Conservation (phyloP, 2,888 invertebrate genomes). For the Branchellion lobata region DNA sequence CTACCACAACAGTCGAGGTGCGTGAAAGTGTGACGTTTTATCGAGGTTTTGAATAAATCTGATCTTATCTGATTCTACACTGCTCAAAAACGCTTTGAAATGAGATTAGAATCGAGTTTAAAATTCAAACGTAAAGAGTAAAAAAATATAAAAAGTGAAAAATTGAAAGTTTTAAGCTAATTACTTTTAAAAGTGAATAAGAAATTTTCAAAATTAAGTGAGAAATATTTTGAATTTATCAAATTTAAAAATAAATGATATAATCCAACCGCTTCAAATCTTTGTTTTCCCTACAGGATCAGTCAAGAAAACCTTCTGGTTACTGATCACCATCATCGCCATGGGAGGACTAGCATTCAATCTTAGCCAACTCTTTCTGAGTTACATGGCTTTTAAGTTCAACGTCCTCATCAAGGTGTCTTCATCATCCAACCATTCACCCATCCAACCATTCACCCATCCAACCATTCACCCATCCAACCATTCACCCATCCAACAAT, state of each 20-base stretch:
- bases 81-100: no score
- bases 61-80: no score
- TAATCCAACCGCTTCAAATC: no score
- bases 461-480: not conserved
- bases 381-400: not conserved
- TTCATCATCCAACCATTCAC: not conserved
- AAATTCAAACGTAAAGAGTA: not conserved
- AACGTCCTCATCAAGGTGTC: not conserved
- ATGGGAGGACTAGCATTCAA: not conserved
- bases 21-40: no score
- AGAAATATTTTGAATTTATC: no score
- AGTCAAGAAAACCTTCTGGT: not conserved
- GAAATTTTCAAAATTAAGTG: no score
- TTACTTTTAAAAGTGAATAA: no score
- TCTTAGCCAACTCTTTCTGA: not conserved
- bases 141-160: no score
- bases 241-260: no score
- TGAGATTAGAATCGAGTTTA: not conserved
- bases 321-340: not conserved
- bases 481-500: not conserved
- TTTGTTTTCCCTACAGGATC: no score
- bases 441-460: slow-evolving; percentile 10
- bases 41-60: no score
- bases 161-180: no score
- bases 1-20: slow-evolving; percentile 42